phyloP scores from a whole-genome alignment of 2,888 invertebrate species.

The Acheta domesticus region DNA sequence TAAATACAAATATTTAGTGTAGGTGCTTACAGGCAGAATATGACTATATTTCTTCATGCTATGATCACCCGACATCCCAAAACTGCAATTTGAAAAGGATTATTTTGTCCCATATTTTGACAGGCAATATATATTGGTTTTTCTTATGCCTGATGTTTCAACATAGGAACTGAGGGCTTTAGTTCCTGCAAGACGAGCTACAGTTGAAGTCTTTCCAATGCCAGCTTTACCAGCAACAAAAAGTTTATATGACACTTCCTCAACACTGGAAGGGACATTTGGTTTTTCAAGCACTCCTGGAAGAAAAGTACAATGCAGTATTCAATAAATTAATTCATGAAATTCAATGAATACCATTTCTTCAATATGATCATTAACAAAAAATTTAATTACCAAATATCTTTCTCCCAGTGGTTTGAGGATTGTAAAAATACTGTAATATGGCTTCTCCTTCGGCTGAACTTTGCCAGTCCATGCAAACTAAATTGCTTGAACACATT shows the following conservation, averaged over 20 bases:
- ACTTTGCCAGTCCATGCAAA: conserved; percentile 43
- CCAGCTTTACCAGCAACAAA: conserved; percentile 55
- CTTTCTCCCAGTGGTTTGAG: conserved; percentile 38
- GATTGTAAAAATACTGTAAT: conserved; percentile 43
- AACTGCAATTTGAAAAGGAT: conserved; percentile 56
- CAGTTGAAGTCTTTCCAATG: conserved; percentile 54
- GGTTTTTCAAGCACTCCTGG: conserved; percentile 55
- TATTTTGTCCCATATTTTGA: conserved; percentile 54
- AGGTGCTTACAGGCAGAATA: conserved; percentile 51
- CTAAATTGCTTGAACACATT: conserved; percentile 32
- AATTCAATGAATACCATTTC: background rate
- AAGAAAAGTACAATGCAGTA: conserved; percentile 20
- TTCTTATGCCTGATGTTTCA: conserved; percentile 54
- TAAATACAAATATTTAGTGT: background rate
- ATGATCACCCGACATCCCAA: conserved; percentile 58
- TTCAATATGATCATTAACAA: background rate
- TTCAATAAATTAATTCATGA: no score
- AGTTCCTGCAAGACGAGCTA: conserved; percentile 52
- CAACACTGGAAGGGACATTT: conserved; percentile 49
- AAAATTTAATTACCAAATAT: conserved; percentile 36
- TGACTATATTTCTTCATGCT: conserved; percentile 56
- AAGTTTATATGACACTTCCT: conserved; percentile 56
- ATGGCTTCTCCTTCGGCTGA: conserved; percentile 45
- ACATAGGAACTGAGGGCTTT: conserved; percentile 45
- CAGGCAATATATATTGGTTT: conserved; percentile 56